Evolutionary conservation across 2,888 invertebrate species (phyloP), one percentile per base, ranked within the genome.

Genomic region (Idaea biselata): DNA sequence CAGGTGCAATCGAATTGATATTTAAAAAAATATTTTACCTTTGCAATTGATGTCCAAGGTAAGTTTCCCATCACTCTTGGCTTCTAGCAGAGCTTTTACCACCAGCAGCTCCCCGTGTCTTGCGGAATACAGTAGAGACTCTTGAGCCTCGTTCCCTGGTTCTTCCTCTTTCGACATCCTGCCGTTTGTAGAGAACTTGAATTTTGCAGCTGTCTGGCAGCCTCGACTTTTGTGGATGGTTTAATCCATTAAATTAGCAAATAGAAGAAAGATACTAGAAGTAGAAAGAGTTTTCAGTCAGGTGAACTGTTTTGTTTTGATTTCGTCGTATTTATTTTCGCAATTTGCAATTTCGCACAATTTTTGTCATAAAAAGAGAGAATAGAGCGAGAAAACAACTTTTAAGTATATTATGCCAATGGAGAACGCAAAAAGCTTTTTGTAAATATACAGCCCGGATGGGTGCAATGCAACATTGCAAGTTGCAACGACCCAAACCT

Each of bases 21-120:
- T 55, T 57, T 32, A 32, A 4, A 25, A n/a, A n/a, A 33, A 14
- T 25, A 31, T 55, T 65, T 69, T 86, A 95, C 95, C 95, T 93
- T 94, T 95, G 74, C 95, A 95, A 77, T 94, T 94, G 17, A 95
- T 87, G 78, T 95, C 92, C 68, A 95, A 82, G 32, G 87, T 86
- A 54, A 94, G 82, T 73, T 93, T 91, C n/a, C 90, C 91, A 63
- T 93, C 89, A 61, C 84, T 84, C 61, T 79, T 87, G 18, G 93
- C 92, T 62, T 93, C 86, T 55, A 95, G 72, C 59, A 95, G 79
- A 58, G 93, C 93, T 73, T 88, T 87, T 0, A 95, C 93, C n/a
- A 93, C 88, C 8, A 85, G 79, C 3, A 93, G 70, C 75, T 95
- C 94, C 14, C 95, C 95, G 79, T 95, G 94, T 61, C 95, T 87